Evolutionary conservation across 2,797 vertebrate species (phyloP).

Genomic region (Scolopax rusticola): DNA sequence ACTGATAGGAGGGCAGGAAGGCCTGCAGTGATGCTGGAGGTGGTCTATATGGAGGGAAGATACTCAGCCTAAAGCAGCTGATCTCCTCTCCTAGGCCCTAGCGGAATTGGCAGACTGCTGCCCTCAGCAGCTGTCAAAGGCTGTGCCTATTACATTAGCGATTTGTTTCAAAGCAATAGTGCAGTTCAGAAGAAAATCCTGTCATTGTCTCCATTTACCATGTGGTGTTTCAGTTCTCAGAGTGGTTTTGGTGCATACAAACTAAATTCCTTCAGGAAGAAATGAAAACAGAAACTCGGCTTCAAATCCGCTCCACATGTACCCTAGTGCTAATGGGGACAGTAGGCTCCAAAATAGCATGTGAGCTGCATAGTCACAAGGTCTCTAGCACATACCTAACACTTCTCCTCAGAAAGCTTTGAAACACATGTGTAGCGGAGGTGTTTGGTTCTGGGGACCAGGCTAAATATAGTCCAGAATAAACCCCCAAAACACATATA

Average conservation of each 20-base stretch:
- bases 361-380: conserved; percentile 2
- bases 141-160: background rate
- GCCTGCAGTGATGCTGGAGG: background rate
- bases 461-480: conserved; percentile 33
- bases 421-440: background rate
- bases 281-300: conserved; percentile 13
- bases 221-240: conserved; percentile 26
- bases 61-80: background rate
- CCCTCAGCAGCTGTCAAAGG: background rate
- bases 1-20: background rate
- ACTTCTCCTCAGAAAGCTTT: conserved; percentile 29
- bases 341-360: background rate
- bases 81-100: background rate
- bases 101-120: background rate
- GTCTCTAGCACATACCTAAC: conserved; percentile 35
- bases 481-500: background rate
- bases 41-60: background rate
- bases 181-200: background rate
- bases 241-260: conserved; percentile 7
- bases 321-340: conserved; percentile 21
- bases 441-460: background rate
- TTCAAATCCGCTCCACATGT: conserved; percentile 1
- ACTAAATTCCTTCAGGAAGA: conserved; percentile 20
- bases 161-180: conserved; percentile 13
- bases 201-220: conserved; percentile 15